Conservation (phyloP, 2,888 invertebrate genomes). For the Helicoverpa assulta region DNA sequence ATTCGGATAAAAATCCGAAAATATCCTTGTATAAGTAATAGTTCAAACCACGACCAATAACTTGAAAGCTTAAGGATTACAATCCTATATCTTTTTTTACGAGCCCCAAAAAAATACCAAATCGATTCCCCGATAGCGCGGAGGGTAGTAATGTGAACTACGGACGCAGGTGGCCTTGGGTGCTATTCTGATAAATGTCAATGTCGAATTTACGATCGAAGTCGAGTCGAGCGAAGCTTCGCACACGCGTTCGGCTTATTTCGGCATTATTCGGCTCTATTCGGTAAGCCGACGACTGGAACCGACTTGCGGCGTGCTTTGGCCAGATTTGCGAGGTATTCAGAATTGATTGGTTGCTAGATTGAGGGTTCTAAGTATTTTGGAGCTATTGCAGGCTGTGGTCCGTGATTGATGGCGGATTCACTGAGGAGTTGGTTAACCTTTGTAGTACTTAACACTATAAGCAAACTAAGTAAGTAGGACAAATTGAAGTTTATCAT, state of each 20-base stretch:
- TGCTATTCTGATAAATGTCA: constrained; percentile 64
- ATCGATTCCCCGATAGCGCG: constrained; percentile 55
- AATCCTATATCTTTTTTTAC: constrained; percentile 52
- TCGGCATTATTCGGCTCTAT: constrained; percentile 57
- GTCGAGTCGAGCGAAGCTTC: constrained; percentile 54
- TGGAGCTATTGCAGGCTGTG: constrained; percentile 38
- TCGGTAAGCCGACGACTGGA: constrained; percentile 57
- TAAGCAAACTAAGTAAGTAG: background rate
- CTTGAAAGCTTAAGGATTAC: constrained; percentile 38
- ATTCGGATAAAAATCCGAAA: background rate
- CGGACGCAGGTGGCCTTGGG: constrained; percentile 62
- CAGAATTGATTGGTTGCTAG: constrained; percentile 55
- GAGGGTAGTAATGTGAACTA: constrained; percentile 52
- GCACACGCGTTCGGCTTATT: constrained; percentile 55
- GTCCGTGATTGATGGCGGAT: constrained; percentile 37
- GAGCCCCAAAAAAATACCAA: constrained; percentile 52
- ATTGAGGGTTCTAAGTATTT: constrained; percentile 52
- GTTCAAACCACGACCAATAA: constrained; percentile 22
- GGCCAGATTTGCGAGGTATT: constrained; percentile 58
- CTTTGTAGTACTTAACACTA: background rate
- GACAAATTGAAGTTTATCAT: background rate
- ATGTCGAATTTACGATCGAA: constrained; percentile 58
- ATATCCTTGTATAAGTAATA: background rate
- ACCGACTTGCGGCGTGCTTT: constrained; percentile 58
- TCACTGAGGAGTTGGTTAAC: background rate